Evolutionary conservation across 2,113 vertebrate genomes (phyloP), one percentile per base, ranked within the genome.

Genomic region (Oryzias curvinotus): DNA sequence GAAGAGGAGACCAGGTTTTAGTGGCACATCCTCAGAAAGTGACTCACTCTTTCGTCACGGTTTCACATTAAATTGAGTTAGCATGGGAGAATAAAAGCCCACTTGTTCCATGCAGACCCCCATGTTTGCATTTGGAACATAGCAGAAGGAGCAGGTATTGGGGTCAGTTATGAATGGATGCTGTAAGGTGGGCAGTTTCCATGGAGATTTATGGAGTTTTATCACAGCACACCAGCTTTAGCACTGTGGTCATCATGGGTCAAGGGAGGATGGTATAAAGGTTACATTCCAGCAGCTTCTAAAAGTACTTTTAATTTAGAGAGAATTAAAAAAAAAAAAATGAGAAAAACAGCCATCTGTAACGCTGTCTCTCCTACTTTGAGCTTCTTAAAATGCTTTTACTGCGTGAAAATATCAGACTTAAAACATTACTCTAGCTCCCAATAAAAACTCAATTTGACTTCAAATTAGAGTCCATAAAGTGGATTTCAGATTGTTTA

Each of bases 41-140:
- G 58, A 83, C 14, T 79, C 62, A 84, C 30, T 44, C 15, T 65
- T 14, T n/a, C 16, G 52, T 26, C 5, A 1, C 45, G 19, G 17
- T 47, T 50, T 59, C 0, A 68, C 54, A 23, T 62, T 13, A 51
- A 65, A 66, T 62, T 13, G 21, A 30, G 13, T 19, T 21, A 5
- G 30, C 10, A 51, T 45, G 18, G 6, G 23, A 25, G 5, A 60
- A 48, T 49, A 48, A 48, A 36, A 60, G 19, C 43, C 23, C 15
- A 10, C 4, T 28, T 47, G 21, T 10, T 28, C 16, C 44, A 45
- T 15, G 8, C 36, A 23, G 8, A 15, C 54, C 18, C 30, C 36
- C 52, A 21, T 43, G 54, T 56, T 43, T 44, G 15, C 14, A 57
- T 57, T 21, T 14, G 16, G 19, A 44, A 16, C 23, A 18, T 10